These are phyloP conservation scores for Hyperopisus bebe DNA, from an alignment of 2,113 vertebrate species.

Conservation along the genomic window DNA sequence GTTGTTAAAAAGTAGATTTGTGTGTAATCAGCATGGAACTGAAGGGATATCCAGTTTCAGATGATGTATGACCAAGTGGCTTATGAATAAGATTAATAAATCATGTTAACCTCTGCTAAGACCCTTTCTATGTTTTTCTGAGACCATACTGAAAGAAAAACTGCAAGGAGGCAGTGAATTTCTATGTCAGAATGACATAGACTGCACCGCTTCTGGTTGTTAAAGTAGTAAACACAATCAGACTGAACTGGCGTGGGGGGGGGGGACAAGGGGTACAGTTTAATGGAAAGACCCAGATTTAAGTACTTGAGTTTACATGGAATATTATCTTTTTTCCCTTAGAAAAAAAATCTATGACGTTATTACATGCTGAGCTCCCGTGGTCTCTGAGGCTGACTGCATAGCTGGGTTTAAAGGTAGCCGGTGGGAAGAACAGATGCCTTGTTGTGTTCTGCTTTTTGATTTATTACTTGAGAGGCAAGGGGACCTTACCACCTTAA, in stretches of 20 bases:
- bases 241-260: background rate
- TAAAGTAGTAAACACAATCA: background rate
- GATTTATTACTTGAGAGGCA: slow-evolving; percentile 4
- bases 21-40: background rate
- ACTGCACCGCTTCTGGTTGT: background rate
- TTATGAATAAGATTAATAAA: slow-evolving; percentile 10
- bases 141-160: background rate
- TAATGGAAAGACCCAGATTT: background rate
- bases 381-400: background rate
- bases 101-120: background rate
- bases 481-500: background rate
- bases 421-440: background rate
- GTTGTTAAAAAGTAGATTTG: background rate
- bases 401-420: background rate
- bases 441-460: background rate
- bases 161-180: background rate
- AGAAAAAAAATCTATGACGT: background rate
- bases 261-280: background rate
- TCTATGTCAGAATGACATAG: background rate
- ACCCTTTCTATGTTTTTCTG: background rate
- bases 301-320: background rate
- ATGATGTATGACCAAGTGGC: background rate
- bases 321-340: slow-evolving; percentile 8
- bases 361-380: background rate
- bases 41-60: background rate